A percentile compares a stretch with the other conserved stretches of the same genome.
Evolutionary conservation across 2,888 invertebrate genomes (phyloP).

Genomic region (Chelonus formosanus): DNA sequence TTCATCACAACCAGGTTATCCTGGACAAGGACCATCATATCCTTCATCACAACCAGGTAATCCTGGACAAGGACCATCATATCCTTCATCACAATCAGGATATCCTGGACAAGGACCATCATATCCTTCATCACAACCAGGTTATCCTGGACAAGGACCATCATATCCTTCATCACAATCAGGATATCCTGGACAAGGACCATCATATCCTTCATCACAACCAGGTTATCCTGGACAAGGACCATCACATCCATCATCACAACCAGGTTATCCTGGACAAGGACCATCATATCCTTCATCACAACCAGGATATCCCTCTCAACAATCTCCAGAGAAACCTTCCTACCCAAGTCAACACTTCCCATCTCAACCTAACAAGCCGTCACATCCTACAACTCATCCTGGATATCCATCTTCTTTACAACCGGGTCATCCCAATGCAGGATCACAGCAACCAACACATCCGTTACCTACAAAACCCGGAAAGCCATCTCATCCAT

Average conservation of each 20-base stretch:
- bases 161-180: slow-evolving; percentile 38
- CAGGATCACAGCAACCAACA: slow-evolving; percentile 43
- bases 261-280: slow-evolving; percentile 45
- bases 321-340: not conserved
- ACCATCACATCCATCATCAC: slow-evolving; percentile 47
- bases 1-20: slow-evolving; percentile 47
- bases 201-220: slow-evolving; percentile 36
- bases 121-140: slow-evolving; percentile 52
- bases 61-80: slow-evolving; percentile 45
- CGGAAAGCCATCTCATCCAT: slow-evolving; percentile 48
- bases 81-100: slow-evolving; percentile 32
- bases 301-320: slow-evolving; percentile 55
- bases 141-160: slow-evolving; percentile 35
- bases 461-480: slow-evolving; percentile 42
- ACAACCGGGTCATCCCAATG: slow-evolving; percentile 50
- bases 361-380: slow-evolving; percentile 27
- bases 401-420: slow-evolving; percentile 55
- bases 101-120: not conserved
- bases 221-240: not conserved
- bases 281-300: too few species aligned
- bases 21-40: slow-evolving; percentile 39
- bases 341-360: not conserved
- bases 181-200: slow-evolving; percentile 52
- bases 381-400: slow-evolving; percentile 45
- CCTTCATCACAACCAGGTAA: slow-evolving; percentile 46